Evolutionary conservation across 2,797 vertebrate species (phyloP), one percentile per base, ranked within the genome.

Genomic region (Carduelis carduelis): DNA sequence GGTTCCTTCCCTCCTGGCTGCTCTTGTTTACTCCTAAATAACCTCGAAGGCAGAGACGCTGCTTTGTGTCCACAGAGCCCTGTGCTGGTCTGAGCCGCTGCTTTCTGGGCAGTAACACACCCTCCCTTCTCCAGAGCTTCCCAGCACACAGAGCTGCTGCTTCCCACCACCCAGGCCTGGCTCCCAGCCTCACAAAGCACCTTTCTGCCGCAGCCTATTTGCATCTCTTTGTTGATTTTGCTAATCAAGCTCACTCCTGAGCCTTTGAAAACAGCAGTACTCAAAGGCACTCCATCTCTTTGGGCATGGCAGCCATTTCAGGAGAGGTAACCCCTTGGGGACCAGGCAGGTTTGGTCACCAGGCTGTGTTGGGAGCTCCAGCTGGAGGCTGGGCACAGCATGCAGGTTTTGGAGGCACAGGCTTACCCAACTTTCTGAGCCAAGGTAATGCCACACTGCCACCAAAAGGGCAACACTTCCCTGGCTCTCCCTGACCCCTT

Each of bases 141-240:
- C 85, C 85, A 66, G 59, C 90, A 27, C 55, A 17, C 7, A 8
- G 81, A 74, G 69, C 65, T 41, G 74, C 53, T 47, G 85, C 69
- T 50, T 55, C 63, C 82, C 1, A 2, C 34, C 69, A 30, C 43
- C 43, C 52, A 7, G 83, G 72, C 72, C 63, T 22, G 22, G 12
- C 64, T 43, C 87, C 69, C 85, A 55, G 39, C 55, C 59, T 63
- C 28, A 63, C 28, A 46, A 53, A 75, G 83, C 85, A 83, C 80
- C 70, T 94, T 88, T 78, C 41, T 79, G 63, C 94, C 59, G 89
- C 26, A 26, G 52, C 3, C 0, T 82, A 93, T 97, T 96, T 94
- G 85, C 93, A 91, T 96, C 74, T 77, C 94, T 95, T 88, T 95
- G 95, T 95, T 96, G 94, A 91, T 87, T 91, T 95, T 89, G 70